phyloP scores from a whole-genome alignment of 1,140 invertebrate genomes.

The Zaprionus capensis region DNA sequence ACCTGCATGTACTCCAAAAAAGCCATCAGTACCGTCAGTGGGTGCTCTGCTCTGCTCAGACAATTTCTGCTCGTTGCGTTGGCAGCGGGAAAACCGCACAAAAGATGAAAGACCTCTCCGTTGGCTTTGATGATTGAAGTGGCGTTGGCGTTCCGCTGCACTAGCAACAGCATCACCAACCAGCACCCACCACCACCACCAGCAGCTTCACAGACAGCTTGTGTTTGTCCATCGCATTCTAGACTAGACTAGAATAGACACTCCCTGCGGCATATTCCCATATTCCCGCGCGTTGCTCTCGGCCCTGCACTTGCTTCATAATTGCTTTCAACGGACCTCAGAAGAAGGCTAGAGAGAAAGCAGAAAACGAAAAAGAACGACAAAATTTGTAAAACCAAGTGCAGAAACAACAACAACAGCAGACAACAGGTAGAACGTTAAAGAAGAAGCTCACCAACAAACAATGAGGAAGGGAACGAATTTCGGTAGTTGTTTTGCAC shows the following conservation, averaged over 20 bases:
- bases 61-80: constrained; percentile 14
- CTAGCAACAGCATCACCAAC: not conserved
- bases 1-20: constrained; percentile 36
- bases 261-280: constrained; percentile 52
- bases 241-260: constrained; percentile 1
- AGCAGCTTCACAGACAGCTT: constrained; percentile 3
- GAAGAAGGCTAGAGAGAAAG: not conserved
- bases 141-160: constrained; percentile 3
- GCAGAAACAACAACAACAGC: not conserved
- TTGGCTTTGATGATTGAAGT: constrained; percentile 45
- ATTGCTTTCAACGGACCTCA: constrained; percentile 18
- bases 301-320: constrained; percentile 32
- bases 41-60: constrained; percentile 15
- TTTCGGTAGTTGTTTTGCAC: constrained; percentile 3
- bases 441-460: not conserved
- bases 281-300: constrained; percentile 1
- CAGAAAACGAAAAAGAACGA: not conserved
- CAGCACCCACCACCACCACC: not conserved
- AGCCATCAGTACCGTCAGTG: constrained; percentile 7
- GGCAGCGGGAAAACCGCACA: constrained; percentile 51
- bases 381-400: not conserved
- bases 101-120: constrained; percentile 63
- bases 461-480: not conserved
- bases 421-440: constrained; percentile 3
- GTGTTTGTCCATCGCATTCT: not conserved